phyloP scores from a whole-genome alignment of 2,797 vertebrate genomes.

The Vireo griseus region DNA sequence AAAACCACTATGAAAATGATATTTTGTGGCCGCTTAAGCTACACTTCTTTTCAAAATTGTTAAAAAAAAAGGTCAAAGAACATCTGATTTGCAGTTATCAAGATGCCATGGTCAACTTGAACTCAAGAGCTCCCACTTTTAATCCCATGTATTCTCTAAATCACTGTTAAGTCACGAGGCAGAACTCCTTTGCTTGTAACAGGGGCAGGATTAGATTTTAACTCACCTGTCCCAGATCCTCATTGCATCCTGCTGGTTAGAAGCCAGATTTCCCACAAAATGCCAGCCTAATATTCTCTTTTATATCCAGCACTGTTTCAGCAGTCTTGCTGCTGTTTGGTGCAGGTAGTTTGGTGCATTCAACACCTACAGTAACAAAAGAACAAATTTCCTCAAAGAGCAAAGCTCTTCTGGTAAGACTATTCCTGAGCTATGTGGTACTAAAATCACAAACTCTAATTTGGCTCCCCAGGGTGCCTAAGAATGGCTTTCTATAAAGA shows the following conservation, averaged over 20 bases:
- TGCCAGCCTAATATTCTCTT: neutral
- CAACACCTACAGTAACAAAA: neutral
- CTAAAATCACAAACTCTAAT: neutral
- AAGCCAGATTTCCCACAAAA: neutral
- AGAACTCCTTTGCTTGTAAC: neutral
- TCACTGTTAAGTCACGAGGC: rapidly evolving
- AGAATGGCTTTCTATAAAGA: neutral
- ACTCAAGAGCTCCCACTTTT: neutral
- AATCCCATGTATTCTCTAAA: neutral
- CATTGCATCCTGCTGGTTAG: neutral
- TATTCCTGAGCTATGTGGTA: neutral
- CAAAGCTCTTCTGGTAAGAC: neutral
- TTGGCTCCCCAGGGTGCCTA: neutral
- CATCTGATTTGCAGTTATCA: neutral
- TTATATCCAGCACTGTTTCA: neutral
- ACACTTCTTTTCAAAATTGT: neutral
- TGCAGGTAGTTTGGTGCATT: neutral
- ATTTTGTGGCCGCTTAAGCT: neutral
- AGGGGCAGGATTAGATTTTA: neutral
- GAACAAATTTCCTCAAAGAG: neutral
- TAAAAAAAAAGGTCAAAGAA: neutral
- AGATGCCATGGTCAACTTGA: neutral
- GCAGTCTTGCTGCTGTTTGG: neutral
- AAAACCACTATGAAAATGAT: neutral
- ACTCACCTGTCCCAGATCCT: neutral